phyloP scores from a whole-genome alignment of 2,888 invertebrate genomes.

The Tenthredo mesomela region DNA sequence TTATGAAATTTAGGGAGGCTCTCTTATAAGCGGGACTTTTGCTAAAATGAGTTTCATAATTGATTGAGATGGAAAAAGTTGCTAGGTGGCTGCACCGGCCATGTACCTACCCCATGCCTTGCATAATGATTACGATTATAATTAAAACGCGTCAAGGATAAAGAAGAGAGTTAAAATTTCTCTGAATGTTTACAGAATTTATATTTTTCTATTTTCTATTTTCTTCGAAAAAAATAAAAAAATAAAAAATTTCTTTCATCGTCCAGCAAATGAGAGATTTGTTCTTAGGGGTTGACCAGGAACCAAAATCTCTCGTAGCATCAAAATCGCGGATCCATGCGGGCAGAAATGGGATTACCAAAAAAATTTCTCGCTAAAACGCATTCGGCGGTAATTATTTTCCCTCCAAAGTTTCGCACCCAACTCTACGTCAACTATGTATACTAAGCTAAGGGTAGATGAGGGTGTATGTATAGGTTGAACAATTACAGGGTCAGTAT shows the following conservation, averaged over 20 bases:
- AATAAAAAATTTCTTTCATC: no score
- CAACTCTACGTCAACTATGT: not conserved
- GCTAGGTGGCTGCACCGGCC: slow-evolving; percentile 4
- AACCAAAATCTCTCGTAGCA: no score
- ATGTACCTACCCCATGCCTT: not conserved
- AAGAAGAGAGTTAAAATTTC: no score
- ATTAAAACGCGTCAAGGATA: not conserved
- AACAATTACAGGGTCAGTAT: slow-evolving; percentile 34
- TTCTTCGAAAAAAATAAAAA: no score
- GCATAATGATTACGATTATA: slow-evolving; percentile 5
- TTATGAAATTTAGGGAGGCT: slow-evolving; percentile 7
- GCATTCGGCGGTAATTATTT: not conserved
- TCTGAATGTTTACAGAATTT: no score
- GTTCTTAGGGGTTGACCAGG: no score
- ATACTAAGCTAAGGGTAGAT: no score
- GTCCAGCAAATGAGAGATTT: no score
- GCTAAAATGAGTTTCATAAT: slow-evolving; percentile 40
- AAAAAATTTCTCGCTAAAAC: not conserved
- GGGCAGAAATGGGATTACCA: no score
- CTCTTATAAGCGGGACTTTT: slow-evolving; percentile 15
- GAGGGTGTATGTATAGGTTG: no score
- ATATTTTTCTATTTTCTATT: no score
- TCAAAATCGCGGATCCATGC: no score
- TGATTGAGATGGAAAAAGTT: slow-evolving; percentile 30
- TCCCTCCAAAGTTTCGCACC: not conserved